A percentile compares a stretch with the other conserved stretches of the same genome.
phyloP scores from a whole-genome alignment of 1,140 invertebrate species.

The Adoxophyes honmai region DNA sequence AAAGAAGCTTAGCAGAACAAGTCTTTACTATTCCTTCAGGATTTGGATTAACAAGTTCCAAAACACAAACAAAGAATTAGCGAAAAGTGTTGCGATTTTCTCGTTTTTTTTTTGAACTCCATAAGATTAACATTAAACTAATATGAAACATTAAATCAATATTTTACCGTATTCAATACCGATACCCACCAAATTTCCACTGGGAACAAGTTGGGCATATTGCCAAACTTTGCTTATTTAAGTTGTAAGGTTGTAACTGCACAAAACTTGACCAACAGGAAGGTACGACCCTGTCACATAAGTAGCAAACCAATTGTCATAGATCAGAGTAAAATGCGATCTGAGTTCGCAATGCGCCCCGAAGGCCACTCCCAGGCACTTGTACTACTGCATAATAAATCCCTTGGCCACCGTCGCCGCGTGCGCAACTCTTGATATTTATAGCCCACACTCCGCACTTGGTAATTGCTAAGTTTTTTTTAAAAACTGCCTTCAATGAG shows the following conservation, averaged over 20 bases:
- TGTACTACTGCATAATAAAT: conserved; percentile 41
- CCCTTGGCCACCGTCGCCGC: conserved; percentile 23
- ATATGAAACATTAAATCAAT: no score
- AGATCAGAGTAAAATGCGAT: conserved; percentile 23
- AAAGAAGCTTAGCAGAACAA: no score
- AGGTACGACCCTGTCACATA: not conserved
- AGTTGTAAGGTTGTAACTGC: not conserved
- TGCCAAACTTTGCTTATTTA: conserved; percentile 11
- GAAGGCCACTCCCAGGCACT: conserved; percentile 29
- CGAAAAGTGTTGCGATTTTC: no score
- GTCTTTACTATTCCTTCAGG: no score
- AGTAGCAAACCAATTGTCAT: conserved; percentile 4
- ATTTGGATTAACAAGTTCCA: no score
- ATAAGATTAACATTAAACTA: no score
- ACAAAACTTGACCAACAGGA: not conserved
- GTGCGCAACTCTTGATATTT: conserved; percentile 26
- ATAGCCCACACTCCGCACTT: conserved; percentile 32
- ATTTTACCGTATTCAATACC: no score
- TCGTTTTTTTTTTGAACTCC: no score
- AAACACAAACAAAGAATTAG: no score
- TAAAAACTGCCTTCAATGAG: no score
- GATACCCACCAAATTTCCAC: not conserved
- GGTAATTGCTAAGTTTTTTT: conserved; percentile 31
- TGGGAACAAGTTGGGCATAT: not conserved
- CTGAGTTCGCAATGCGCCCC: conserved; percentile 25